A percentile compares a stretch with the other conserved stretches of the same genome.
phyloP scores from a whole-genome alignment of 2,797 vertebrate genomes.

The Jordanella pulchra region DNA sequence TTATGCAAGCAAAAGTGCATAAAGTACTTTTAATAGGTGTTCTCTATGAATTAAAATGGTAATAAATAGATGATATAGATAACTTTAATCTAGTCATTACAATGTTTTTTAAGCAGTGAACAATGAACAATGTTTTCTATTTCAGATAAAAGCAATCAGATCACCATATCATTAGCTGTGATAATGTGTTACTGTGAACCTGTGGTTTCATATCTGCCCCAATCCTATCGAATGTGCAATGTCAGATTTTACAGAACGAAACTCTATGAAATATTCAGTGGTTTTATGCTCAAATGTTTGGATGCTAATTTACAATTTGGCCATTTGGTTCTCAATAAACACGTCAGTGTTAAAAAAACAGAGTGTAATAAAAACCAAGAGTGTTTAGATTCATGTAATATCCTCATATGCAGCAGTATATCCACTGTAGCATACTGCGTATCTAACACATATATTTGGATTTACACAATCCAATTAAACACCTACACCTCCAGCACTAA shows the following conservation, averaged over 20 bases:
- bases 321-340: slow-evolving; percentile 5
- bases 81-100: too few species aligned
- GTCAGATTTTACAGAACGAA: slow-evolving; percentile 6
- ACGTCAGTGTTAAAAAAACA: slow-evolving; percentile 24
- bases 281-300: slow-evolving; percentile 21
- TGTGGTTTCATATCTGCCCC: not conserved
- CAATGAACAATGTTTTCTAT: not conserved
- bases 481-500: slow-evolving; percentile 45
- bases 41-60: too few species aligned
- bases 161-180: not conserved
- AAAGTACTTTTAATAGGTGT: too few species aligned
- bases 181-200: not conserved
- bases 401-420: not conserved
- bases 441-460: not conserved
- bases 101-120: not conserved
- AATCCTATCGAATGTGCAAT: not conserved
- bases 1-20: too few species aligned
- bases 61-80: too few species aligned
- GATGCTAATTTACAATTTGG: slow-evolving; percentile 29
- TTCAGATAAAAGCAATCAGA: not conserved
- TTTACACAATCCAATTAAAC: slow-evolving; percentile 34
- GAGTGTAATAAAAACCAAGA: slow-evolving; percentile 47
- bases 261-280: not conserved
- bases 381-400: slow-evolving; percentile 22
- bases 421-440: not conserved